Conservation (phyloP, 2,888 invertebrate genomes). For the Xestia c-nigrum region DNA sequence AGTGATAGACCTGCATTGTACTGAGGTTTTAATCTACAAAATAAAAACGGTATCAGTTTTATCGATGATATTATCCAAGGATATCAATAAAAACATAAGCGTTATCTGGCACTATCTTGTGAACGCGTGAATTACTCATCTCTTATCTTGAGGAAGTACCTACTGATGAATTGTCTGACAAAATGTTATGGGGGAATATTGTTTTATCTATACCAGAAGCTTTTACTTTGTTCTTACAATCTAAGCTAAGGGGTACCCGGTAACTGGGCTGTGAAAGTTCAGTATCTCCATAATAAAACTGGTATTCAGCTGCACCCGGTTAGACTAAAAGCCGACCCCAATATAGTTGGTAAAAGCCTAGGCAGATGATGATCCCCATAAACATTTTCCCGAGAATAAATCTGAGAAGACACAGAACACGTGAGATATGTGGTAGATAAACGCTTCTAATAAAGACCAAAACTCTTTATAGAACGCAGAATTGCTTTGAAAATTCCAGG, state of each 20-base stretch:
- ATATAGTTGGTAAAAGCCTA: not conserved
- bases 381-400: not conserved
- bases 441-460: too few relatives aligned
- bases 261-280: not conserved
- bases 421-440: not conserved
- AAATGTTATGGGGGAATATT: not conserved
- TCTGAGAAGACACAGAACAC: too few relatives aligned
- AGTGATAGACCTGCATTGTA: conserved; percentile 16
- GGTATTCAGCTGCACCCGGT: not conserved
- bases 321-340: not conserved
- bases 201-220: not conserved
- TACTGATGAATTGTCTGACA: conserved; percentile 8
- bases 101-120: conserved; percentile 35
- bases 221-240: not conserved
- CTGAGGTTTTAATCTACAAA: conserved; percentile 51
- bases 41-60: conserved; percentile 50
- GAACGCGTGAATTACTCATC: conserved; percentile 38
- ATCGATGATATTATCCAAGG: conserved; percentile 55
- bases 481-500: not conserved
- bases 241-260: not conserved
- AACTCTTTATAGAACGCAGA: not conserved
- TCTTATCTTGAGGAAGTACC: conserved; percentile 25
- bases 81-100: conserved; percentile 53
- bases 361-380: not conserved
- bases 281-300: not conserved